Base-by-base conservation (phyloP, 2,113 vertebrate genomes). In the Chamaetylas fuelleborni region DNA sequence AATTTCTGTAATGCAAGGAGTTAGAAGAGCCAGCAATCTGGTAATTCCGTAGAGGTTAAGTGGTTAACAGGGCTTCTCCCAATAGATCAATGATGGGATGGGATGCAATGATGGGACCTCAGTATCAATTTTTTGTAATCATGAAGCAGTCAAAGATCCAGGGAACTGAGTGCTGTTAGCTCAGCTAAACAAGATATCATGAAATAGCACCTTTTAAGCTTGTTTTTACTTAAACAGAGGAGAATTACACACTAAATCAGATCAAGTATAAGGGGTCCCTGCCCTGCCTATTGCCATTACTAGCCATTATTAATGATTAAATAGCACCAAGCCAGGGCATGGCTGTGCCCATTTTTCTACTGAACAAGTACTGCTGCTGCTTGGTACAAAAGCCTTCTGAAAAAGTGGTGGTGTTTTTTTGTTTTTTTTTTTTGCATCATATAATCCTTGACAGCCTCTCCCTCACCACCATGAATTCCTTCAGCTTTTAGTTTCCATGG, bases 341-440 rank as follows among this genome's bases (percentile, higher is more conserved):
- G 20, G 20, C 12, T 57, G 22, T 34, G 14, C 6, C 33, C 13
- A 8, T 24, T 14, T 10, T 23, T 66, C 38, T 78, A 28, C 43
- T 29, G 23, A 86, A 38, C 38, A 51, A 19, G 5, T 7, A 50
- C 5, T 1, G 0, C 34, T 64, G 48, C 38, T 64, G 7, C 23
- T 54, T 22, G 9, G 19, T 80, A 31, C 19, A 57, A 79, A 88
- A 57, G 43, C 6, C 16, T 66, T 34, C 65, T 47, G 34, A 51
- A 87, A 8, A 76, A 60, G 13, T 3, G 3, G 24, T 12, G 8
- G 1, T 34, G 14, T 4, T 0, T 0, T 26, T 48, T 70, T 12
- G 8, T 2, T 34, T 12, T 4, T 0, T 0, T 26, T 48, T 70
- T 70, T 36, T 77, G 12, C 18, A 50, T 48, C 2, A 0, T 20